Base-by-base conservation (phyloP, 2,888 invertebrate genomes). In the Nowickia ferox region DNA sequence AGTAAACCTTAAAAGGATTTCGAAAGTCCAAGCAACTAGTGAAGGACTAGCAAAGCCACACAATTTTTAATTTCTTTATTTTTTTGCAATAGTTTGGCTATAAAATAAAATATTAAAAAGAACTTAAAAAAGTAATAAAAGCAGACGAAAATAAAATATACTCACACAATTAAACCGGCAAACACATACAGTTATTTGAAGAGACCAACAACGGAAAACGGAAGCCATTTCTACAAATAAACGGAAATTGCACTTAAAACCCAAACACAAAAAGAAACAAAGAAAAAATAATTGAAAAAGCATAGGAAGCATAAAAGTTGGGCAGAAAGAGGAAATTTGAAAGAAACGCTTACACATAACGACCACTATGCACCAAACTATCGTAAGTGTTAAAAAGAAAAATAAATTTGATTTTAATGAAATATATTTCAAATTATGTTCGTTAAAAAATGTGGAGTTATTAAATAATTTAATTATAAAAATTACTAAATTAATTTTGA, bases 191-290 rank as follows among this genome's bases (percentile, higher is more conserved):
- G n/a, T 51, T 44, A 61, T 53, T 75, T 59, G n/a, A 40, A 69
- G 40, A 76, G 69, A 82, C 69, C 69, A 63, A 55, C 76, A 82
- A 63, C 79, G 83, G 83, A 77, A 86, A 83, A 66, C 82, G 82
- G 82, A 83, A 83, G 86, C 77, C 76, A 80, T 86, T 85, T 83
- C 57, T 44, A 72, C 80, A 83, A 83, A 83, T 80, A 76, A 86
- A 83, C 76, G 83, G 86, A 86, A 86, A 83, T 86, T 79, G 83
- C 86, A 86, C 86, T 86, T 83, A 83, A 82, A 82, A 65, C 48
- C 48, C 63, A 76, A 76, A 66, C 66, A 74, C 72, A 59, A 2
- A 30, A 30, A 30, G 6, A 30, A 30, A 6, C 30, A 30, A 30
- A 30, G 4, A 61, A 53, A 68, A 48, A 71, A 15, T 42, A 53